Conservation (phyloP, 2,113 vertebrate genomes). For the Callaeas wilsoni region DNA sequence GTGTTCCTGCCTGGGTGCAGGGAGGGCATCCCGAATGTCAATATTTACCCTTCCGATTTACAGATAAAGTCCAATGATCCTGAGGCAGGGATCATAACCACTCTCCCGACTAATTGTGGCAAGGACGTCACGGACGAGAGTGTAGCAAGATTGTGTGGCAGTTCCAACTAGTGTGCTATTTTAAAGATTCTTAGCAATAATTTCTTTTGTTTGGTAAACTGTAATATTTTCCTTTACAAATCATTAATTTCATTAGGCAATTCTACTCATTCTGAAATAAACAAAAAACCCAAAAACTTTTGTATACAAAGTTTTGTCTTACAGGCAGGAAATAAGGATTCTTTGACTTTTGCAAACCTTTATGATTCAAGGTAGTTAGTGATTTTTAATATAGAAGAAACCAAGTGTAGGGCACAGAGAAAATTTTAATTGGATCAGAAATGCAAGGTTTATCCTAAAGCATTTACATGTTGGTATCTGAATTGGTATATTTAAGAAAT, state of each 20-base stretch:
- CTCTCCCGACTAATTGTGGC: neutral
- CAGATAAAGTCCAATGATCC: neutral
- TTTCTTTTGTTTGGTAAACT: neutral
- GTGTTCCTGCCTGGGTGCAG: neutral
- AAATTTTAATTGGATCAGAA: neutral
- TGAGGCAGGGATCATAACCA: neutral
- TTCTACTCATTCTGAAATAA: neutral
- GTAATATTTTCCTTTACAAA: neutral
- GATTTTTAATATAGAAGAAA: neutral
- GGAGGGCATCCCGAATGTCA: neutral
- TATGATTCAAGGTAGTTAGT: neutral
- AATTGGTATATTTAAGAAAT: neutral
- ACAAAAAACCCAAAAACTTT: accelerated
- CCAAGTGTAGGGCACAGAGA: neutral
- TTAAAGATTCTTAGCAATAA: neutral
- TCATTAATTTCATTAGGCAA: neutral
- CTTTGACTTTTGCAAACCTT: neutral
- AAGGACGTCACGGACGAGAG: neutral
- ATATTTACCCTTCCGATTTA: neutral
- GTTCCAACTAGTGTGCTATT: neutral
- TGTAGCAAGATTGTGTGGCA: neutral
- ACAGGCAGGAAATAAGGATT: neutral
- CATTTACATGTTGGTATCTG: neutral
- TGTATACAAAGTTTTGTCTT: neutral
- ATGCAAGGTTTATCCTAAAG: neutral